Evolutionary conservation across 1,140 invertebrate species (phyloP).

Genomic region (Zaprionus capensis): DNA sequence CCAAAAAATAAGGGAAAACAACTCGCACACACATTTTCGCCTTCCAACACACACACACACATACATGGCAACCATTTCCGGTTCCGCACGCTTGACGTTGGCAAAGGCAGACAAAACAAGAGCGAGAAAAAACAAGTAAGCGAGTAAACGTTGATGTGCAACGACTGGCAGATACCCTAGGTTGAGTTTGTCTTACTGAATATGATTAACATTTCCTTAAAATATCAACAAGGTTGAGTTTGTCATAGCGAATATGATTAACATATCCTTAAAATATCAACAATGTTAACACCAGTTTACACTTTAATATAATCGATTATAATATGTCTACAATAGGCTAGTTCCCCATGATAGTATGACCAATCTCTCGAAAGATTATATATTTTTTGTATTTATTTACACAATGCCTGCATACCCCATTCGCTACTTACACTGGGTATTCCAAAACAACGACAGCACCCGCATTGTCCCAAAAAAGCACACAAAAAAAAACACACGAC

Average conservation of each 20-base stretch:
- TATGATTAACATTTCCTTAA: too few species aligned
- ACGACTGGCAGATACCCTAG: slow-evolving; percentile 18
- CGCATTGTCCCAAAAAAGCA: slow-evolving; percentile 14
- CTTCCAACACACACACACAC: slow-evolving; percentile 38
- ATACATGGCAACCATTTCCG: slow-evolving; percentile 72
- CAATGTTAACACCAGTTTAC: too few species aligned
- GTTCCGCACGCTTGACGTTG: slow-evolving; percentile 79
- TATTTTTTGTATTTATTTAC: too few species aligned
- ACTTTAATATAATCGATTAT: too few species aligned
- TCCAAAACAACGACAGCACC: neutral
- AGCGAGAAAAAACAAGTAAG: slow-evolving; percentile 25
- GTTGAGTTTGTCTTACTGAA: too few species aligned
- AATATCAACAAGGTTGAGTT: too few species aligned
- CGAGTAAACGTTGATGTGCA: neutral
- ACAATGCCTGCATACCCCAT: neutral
- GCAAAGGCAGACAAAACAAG: slow-evolving; percentile 57
- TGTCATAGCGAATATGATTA: too few species aligned
- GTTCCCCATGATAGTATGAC: too few species aligned
- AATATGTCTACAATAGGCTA: too few species aligned
- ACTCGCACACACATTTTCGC: slow-evolving; percentile 64
- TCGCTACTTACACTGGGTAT: slow-evolving; percentile 5
- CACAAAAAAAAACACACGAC: slow-evolving; percentile 21
- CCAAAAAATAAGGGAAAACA: slow-evolving; percentile 47
- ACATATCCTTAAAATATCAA: too few species aligned
- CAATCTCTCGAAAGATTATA: too few species aligned